These are phyloP conservation scores for Montipora capricornis DNA, from an alignment of 64 coral and sea anemone genomes.

Conservation along the genomic window DNA sequence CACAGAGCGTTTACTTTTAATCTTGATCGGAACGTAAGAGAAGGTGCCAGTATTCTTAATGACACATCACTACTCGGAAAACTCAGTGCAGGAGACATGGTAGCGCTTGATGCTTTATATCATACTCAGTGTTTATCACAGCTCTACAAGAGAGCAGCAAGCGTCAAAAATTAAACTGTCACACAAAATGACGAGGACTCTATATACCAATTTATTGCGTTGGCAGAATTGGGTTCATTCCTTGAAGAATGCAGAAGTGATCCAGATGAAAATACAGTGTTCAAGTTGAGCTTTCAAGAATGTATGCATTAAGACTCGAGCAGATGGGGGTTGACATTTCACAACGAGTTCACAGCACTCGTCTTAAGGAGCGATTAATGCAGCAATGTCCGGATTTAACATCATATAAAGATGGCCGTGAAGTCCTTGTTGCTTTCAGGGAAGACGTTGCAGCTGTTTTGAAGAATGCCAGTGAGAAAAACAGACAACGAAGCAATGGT, in stretches of 20 bases:
- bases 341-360: slow-evolving; percentile 2
- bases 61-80: too few relatives aligned
- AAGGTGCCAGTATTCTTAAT: too few relatives aligned
- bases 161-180: neutral
- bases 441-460: neutral
- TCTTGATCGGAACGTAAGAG: too few relatives aligned
- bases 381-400: neutral
- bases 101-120: slow-evolving; percentile 12
- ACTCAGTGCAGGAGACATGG: neutral
- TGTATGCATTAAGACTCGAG: too few relatives aligned
- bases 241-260: neutral
- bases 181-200: neutral
- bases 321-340: neutral
- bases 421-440: neutral
- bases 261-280: too few relatives aligned
- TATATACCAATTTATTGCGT: neutral
- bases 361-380: neutral
- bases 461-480: neutral
- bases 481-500: neutral
- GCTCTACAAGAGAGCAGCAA: slow-evolving; percentile 14
- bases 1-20: too few relatives aligned
- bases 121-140: slow-evolving; percentile 5
- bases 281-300: too few relatives aligned
- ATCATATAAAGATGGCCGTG: neutral
- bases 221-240: neutral